A percentile compares a stretch with the other conserved stretches of the same genome.
Evolutionary conservation across 2,113 vertebrate genomes (phyloP).

Genomic region (Neofelis nebulosa): DNA sequence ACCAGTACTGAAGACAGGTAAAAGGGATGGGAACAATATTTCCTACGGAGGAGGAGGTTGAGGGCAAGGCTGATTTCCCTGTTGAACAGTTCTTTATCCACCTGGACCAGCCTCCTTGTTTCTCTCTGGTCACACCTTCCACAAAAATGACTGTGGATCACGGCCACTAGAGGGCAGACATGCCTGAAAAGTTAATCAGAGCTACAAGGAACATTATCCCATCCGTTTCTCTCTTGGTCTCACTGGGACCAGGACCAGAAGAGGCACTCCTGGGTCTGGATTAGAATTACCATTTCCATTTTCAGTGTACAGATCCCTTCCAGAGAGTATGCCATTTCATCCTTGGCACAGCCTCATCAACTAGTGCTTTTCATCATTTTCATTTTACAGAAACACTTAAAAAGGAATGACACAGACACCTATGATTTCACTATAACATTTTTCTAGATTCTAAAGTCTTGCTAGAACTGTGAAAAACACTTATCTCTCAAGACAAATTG

Average conservation of each 20-base stretch:
- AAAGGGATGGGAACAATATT: neutral
- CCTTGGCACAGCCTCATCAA: neutral
- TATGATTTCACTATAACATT: neutral
- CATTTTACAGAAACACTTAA: neutral
- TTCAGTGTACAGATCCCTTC: neutral
- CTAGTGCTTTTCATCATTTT: neutral
- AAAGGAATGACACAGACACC: neutral
- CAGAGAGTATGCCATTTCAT: neutral
- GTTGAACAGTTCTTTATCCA: neutral
- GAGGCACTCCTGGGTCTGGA: neutral
- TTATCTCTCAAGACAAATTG: neutral
- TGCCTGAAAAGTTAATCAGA: neutral
- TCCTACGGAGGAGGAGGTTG: neutral
- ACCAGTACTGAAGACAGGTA: neutral
- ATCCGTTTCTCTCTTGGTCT: neutral
- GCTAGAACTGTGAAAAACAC: neutral
- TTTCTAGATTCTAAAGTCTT: neutral
- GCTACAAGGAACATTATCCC: too few relatives aligned
- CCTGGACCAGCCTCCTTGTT: neutral
- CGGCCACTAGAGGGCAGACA: slow-evolving; percentile 27
- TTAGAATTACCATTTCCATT: neutral
- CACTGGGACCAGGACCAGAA: neutral
- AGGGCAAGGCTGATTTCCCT: neutral
- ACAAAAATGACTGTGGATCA: neutral
- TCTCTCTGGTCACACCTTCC: neutral